Base-by-base conservation (phyloP, 2,888 invertebrate genomes). In the Heliconius erato region DNA sequence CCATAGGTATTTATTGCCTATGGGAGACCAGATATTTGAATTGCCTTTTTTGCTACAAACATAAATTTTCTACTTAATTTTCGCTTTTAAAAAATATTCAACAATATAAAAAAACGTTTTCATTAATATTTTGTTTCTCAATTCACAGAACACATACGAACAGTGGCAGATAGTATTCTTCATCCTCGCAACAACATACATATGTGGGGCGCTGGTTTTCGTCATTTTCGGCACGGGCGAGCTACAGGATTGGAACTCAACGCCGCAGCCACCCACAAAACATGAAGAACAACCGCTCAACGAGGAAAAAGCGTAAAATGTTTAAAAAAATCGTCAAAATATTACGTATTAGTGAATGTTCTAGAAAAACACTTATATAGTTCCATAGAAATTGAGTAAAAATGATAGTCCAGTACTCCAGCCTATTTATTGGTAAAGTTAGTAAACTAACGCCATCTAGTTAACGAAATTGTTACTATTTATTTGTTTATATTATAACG, bases 151-250 rank as follows among this genome's bases (percentile, higher is more conserved):
- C 94, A 97, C 97, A 0, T 97, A 97, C 88, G 96, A 96, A 35
- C 97, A 97, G 89, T 98, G 98, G 98, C 97, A 97, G 90, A 97
- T 97, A 81, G 98, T 98, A 0, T 98, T 98, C 92, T 97, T 97
- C 96, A 97, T 98, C 77, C 92, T 98, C 28, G 97, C 97, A 0
- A 96, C 93, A 4, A 97, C 97, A 0, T 98, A 98, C 91, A 92
- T 97, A 0, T 89, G 96, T 1, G 98, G 98, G 0, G 97, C 97
- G 0, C 76, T 97, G 0, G 92, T 96, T 65, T 98, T 97, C 93
- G 92, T 97, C 19, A 80, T 96, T 59, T 96, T 98, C 87, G 98
- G 98, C 1, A 96, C 97, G 0, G 98, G 98, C 0, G 97, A 97
- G 71, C 92, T 97, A 49, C 98, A 93, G 86, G 91, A 93, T 44